Evolutionary conservation across 2,113 vertebrate species (phyloP), one percentile per base, ranked within the genome.

Genomic region (Stegastes partitus): DNA sequence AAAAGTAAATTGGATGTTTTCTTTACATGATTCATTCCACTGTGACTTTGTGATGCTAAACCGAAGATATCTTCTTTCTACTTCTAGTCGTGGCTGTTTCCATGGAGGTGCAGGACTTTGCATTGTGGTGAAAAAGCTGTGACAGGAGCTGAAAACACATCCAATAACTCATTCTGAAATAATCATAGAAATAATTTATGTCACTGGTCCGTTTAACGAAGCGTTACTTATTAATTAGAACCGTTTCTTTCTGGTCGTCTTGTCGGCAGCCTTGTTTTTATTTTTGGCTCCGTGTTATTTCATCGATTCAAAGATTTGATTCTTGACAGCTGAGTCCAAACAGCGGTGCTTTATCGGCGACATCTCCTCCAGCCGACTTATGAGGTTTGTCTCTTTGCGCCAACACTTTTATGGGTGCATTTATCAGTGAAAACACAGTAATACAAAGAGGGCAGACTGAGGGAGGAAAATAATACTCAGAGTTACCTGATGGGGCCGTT

Each of bases 361-460:
- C 69, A 47, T 69, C 25, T 53, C 47, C 5, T 68, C 19, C 26
- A 63, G 18, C 49, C 55, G 57, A 47, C 19, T 55, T 47, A 47
- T 62, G 25, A 62, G 65, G 12, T 22, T 55, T 77, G 9, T 68
- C 31, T 51, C 21, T 37, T 37, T 64, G 67, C 50, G 45, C 11
- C 19, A 26, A 51, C 61, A 42, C 50, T 34, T 34, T 34, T 34
- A 34, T 34, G 31, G 31, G 8, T 34, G 56, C 50, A 22, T 66
- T 70, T 67, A 77, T 72, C 51, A 39, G 47, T 42, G 15, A 62
- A 67, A 72, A 77, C 55, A 28, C 66, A 70, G 34, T 64, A 51
- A 75, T 64, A 59, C 25, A 59, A 49, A 25, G 44, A 70, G 49
- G 39, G 51, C 64, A 68, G 39, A 47, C 21, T 16, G 50, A 55